A percentile compares a stretch with the other conserved stretches of the same genome.
These are phyloP conservation scores for Hydropsyche tenuis DNA, from an alignment of 1,140 invertebrate species.

Conservation along the genomic window DNA sequence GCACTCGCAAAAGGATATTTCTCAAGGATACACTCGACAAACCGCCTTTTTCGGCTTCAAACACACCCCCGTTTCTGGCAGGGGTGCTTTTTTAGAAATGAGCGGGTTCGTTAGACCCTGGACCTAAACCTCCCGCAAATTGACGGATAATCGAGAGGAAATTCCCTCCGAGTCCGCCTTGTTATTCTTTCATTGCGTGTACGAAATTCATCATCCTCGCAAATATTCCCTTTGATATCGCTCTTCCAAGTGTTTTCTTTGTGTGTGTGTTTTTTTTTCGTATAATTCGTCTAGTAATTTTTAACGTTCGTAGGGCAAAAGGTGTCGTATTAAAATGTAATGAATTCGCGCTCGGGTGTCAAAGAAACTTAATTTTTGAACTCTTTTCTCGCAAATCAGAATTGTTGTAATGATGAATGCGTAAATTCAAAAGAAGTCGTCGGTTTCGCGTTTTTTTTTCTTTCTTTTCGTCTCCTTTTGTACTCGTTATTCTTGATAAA, in stretches of 20 bases:
- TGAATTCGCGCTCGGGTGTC: conserved; percentile 5
- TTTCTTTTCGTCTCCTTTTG: too few species aligned
- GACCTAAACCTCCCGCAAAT: not conserved
- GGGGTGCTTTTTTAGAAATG: not conserved
- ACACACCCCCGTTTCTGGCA: not conserved
- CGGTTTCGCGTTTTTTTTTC: too few species aligned
- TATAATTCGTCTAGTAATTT: not conserved
- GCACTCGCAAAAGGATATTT: conserved; percentile 32
- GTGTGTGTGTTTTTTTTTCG: not conserved
- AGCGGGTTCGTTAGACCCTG: not conserved
- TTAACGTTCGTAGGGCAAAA: not conserved
- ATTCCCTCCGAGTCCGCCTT: not conserved
- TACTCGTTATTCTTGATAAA: too few species aligned
- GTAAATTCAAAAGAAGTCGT: too few species aligned
- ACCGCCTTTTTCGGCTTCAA: conserved; percentile 12
- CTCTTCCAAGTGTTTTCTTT: not conserved
- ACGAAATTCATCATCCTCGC: conserved; percentile 6
- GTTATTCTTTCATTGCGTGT: conserved; percentile 17
- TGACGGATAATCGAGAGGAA: conserved; percentile 12
- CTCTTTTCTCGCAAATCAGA: not conserved
- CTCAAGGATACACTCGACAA: not conserved
- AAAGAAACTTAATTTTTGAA: conserved; percentile 11
- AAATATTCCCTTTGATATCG: conserved; percentile 17
- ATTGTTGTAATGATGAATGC: too few species aligned
- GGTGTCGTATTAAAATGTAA: conserved; percentile 10